Base-by-base conservation (phyloP, 1,140 invertebrate species). In the Aethina tumida region DNA sequence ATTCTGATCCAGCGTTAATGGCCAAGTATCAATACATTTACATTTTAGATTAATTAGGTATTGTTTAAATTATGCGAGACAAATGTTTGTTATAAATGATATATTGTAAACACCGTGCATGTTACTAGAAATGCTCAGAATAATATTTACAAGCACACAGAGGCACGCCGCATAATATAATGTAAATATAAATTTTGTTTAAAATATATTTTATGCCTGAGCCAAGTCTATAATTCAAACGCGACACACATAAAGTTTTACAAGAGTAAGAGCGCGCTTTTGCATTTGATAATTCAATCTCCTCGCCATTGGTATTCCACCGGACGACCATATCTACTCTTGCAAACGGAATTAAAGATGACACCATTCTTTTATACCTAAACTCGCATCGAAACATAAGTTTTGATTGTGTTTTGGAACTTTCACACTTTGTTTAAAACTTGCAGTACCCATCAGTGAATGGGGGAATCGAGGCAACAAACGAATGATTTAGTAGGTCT, bases 211-310 rank as follows among this genome's bases (percentile, higher is more conserved):
- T n/a, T 26, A 13, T 26, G 24, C 14, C n/a, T 26, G n/a, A 26
- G 24, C n/a, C 24, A 26, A 26, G n/a, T 26, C 24, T 26, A 26
- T 26, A 26, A 26, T 26, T 26, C 14, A 26, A 13, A 10, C 5
- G 24, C 24, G 13, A 26, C 24, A n/a, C 24, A 13, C n/a, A 13
- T 13, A 10, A 26, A 26, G 13, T 10, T 26, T 10, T 10, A 26
- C 14, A n/a, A 26, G 13, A 26, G n/a, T 26, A 26, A n/a, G 13
- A 34, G 21, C 30, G 20, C 17, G 38, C 30, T 32, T 40, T 40
- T 40, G 38, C 38, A 40, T 40, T 40, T 38, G 38, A 40, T 40
- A 40, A 40, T 40, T 40, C 38, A 40, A 40, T 40, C 38, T 31
- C 22, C 7, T 12, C 28, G 21, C 29, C 38, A 40, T 40, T 40